Evolutionary conservation across 2,113 vertebrate genomes (phyloP), one percentile per base, ranked within the genome.

Genomic region (Calyptomena viridis): DNA sequence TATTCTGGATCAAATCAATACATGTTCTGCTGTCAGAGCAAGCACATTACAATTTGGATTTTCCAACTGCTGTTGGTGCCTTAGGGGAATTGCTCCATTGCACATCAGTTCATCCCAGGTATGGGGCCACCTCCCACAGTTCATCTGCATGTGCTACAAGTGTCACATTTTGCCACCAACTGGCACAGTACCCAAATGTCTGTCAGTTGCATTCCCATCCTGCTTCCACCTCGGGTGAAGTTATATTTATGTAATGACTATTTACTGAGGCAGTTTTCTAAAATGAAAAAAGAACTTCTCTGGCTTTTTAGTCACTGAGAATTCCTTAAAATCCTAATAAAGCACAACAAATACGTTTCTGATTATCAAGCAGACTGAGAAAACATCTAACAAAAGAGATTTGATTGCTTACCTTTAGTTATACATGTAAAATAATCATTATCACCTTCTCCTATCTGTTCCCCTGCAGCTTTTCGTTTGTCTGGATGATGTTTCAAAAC

Each of bases 361-460:
- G 50, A 42, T 75, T 20, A 79, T 22, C 23, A 25, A 49, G 50
- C 5, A 81, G 39, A 83, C 28, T 55, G 27, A 82, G 72, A 83
- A 14, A 64, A 12, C 18, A 79, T 28, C 23, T 55, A 77, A 60
- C 31, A 58, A 55, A 68, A 3, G 7, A 86, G 14, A 64, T 52
- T n/a, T 20, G 79, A 14, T 27, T 50, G 8, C 56, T 95, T 92
- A 99, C 99, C 99, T 99, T 99, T 99, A 96, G 99, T 99, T 95
- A 99, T 99, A 89, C 99, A 99, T 18, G 99, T 99, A 69, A 99
- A 99, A 95, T 99, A 99, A 96, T 99, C 99, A 49, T 99, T 99
- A 97, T 99, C 99, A 59, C 99, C 99, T 97, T 99, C 99, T 77
- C 98, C 98, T 76, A 99, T 99, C 97, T 99, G 99, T 84, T 99